Base-by-base conservation (phyloP, 2,888 invertebrate species). In the Onthophagus sagittarius region DNA sequence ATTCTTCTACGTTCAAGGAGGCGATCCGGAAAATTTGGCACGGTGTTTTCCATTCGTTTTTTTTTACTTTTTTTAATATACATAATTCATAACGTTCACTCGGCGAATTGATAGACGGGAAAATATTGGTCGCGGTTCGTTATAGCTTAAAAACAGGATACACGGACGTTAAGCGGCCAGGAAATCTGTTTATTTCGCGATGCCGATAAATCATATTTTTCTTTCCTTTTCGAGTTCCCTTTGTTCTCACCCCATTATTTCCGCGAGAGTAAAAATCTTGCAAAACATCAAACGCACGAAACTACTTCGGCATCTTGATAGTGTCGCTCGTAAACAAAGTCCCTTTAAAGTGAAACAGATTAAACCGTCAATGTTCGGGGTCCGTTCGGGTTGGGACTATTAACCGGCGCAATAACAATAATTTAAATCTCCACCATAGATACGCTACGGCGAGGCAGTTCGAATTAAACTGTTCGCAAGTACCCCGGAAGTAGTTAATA, bases 381-480 rank as follows among this genome's bases (percentile, higher is more conserved):
- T 53, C 65, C 33, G 62, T 65, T 67, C 74, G 70, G 62, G 74
- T 75, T 67, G 72, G 73, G 31, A 67, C 75, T 72, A 76, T 77
- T 79, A 77, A 75, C 76, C 75, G 76, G 73, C 76, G 78, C 77
- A 77, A 77, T 78, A 78, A 77, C 79, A 78, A 78, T 80, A 80
- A 79, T 77, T 80, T 79, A 79, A 79, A 79, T 79, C 79, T 77
- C 70, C 72, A 78, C 78, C 63, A 75, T 69, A 78, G 78, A 80
- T 78, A 78, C 75, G 78, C 77, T 77, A 76, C 73, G 76, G 72
- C 69, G 14, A 31, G 67, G 32, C 77, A 75, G 77, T 77, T 77
- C 77, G 78, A 80, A 77, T 80, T 79, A 80, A 79, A 79, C 77
- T 76, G 77, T 76, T 77, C 76, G 76, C 77, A 78, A 76, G 77